Conservation (phyloP, 1,140 invertebrate species). For the Philopotamus ludificatus region DNA sequence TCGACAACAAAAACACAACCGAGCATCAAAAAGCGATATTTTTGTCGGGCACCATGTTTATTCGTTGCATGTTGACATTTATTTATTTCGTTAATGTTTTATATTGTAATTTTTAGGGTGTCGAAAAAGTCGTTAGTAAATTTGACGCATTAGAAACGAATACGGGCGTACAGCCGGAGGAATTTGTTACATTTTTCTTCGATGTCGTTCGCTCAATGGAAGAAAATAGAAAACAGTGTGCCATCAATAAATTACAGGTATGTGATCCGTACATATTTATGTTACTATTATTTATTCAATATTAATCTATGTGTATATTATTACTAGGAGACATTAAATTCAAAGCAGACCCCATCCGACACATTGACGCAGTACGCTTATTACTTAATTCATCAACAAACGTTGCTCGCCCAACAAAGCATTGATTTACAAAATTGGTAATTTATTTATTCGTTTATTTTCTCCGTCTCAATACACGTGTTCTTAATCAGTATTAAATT, state of each 20-base stretch:
- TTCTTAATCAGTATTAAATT: no score
- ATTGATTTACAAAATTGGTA: slow-evolving; percentile 43
- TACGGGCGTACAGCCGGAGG: slow-evolving; percentile 48
- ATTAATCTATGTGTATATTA: not conserved
- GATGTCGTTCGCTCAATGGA: slow-evolving; percentile 51
- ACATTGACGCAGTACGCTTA: slow-evolving; percentile 56
- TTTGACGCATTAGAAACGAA: slow-evolving; percentile 45
- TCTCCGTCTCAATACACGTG: not conserved
- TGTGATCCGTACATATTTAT: not conserved
- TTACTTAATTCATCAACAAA: slow-evolving; percentile 54
- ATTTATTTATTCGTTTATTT: slow-evolving; percentile 2
- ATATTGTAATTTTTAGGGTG: slow-evolving; percentile 43
- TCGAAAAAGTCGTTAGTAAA: slow-evolving; percentile 49
- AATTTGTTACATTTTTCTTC: slow-evolving; percentile 54
- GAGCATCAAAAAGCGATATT: no score
- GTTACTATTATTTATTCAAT: not conserved
- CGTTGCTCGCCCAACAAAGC: slow-evolving; percentile 50
- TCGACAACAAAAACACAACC: no score
- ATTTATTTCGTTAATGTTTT: not conserved
- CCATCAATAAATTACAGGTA: slow-evolving; percentile 49
- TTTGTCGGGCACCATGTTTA: no score
- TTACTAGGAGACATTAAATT: slow-evolving; percentile 50
- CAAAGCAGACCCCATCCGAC: slow-evolving; percentile 54
- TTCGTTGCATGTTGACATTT: no score
- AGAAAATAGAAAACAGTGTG: slow-evolving; percentile 50